Conservation (phyloP, 2,888 invertebrate species). For the Mesochorus sp. region DNA sequence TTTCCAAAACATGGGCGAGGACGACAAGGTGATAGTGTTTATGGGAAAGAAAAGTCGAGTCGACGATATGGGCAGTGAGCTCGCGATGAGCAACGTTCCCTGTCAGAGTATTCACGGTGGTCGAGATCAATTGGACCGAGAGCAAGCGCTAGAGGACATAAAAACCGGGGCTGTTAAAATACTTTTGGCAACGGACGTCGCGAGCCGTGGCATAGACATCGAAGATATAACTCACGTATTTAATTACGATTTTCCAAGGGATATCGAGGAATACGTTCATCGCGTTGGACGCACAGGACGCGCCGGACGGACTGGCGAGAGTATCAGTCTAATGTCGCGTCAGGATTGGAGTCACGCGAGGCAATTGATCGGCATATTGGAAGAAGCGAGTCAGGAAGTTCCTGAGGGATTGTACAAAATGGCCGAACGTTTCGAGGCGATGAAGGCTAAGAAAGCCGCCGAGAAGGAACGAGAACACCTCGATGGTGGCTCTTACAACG, state of each 20-base stretch:
- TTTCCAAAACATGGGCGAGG: constrained; percentile 86
- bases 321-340: constrained; percentile 91
- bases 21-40: constrained; percentile 95
- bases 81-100: constrained; percentile 87
- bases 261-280: constrained; percentile 98
- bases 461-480: constrained; percentile 83
- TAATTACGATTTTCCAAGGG: constrained; percentile 96
- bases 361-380: constrained; percentile 92
- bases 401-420: constrained; percentile 89
- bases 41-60: constrained; percentile 93
- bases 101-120: constrained; percentile 95
- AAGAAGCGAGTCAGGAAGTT: constrained; percentile 92
- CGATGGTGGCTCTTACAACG: constrained; percentile 79
- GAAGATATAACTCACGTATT: constrained; percentile 94
- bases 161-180: constrained; percentile 90
- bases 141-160: constrained; percentile 93
- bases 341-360: constrained; percentile 92
- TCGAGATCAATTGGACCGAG: constrained; percentile 90
- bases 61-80: constrained; percentile 91
- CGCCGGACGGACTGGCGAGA: constrained; percentile 92
- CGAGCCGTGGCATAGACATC: constrained; percentile 96
- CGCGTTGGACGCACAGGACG: constrained; percentile 97
- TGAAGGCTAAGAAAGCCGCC: constrained; percentile 86
- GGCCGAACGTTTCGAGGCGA: constrained; percentile 88
- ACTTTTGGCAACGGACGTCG: constrained; percentile 97